Conservation (phyloP, 1,140 invertebrate genomes). For the Pseudomyrmex concolor region DNA sequence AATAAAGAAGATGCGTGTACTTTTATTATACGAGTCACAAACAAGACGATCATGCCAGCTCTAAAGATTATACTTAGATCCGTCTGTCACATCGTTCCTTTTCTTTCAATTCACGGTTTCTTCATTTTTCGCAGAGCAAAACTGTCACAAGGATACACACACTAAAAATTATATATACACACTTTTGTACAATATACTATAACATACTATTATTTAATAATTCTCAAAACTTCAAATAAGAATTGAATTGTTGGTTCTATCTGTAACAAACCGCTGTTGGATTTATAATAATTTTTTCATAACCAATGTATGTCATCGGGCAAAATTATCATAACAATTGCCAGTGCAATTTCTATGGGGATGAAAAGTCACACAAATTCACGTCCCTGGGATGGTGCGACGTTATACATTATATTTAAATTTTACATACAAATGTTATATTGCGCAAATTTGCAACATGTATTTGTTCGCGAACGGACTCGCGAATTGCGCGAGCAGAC, state of each 20-base stretch:
- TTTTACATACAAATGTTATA: constrained; percentile 39
- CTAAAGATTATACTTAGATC: constrained; percentile 47
- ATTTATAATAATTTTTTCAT: constrained; percentile 32
- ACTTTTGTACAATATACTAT: no score
- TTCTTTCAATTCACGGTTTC: not conserved
- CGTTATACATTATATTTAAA: constrained; percentile 4
- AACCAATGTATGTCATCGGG: not conserved
- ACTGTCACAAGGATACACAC: not conserved
- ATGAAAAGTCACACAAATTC: constrained; percentile 32
- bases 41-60: constrained; percentile 36
- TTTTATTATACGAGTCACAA: constrained; percentile 42
- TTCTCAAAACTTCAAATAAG: no score
- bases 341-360: constrained; percentile 2
- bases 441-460: constrained; percentile 19
- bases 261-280: not conserved
- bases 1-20: constrained; percentile 47
- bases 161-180: not conserved
- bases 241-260: not conserved
- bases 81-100: constrained; percentile 40
- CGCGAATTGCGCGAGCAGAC: not conserved
- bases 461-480: constrained; percentile 21
- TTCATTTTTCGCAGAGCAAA: constrained; percentile 4
- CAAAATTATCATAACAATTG: constrained; percentile 11
- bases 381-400: not conserved
- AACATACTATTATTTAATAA: no score